phyloP scores from a whole-genome alignment of 2,113 vertebrate genomes.

The Sylvia atricapilla region DNA sequence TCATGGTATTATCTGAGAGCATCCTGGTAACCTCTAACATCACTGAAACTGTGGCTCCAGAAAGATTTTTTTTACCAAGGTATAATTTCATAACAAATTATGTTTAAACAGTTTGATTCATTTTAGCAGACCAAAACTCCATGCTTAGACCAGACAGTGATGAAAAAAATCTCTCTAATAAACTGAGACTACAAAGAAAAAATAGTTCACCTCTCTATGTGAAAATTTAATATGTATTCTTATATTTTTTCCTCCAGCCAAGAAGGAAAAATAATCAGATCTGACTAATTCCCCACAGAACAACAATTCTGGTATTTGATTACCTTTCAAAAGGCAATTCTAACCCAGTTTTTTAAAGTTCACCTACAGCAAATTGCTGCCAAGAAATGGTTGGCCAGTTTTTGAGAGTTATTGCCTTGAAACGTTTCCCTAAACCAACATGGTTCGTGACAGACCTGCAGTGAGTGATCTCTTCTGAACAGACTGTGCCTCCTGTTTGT shows the following conservation, averaged over 20 bases:
- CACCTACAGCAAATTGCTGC: background rate
- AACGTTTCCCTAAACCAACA: slow-evolving; percentile 29
- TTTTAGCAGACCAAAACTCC: background rate
- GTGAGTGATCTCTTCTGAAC: background rate
- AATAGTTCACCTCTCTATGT: background rate
- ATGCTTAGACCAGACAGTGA: background rate
- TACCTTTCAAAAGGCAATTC: background rate
- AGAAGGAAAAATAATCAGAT: background rate
- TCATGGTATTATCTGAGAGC: background rate
- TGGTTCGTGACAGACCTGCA: background rate
- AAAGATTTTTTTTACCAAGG: background rate
- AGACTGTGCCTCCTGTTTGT: background rate
- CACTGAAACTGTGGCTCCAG: background rate
- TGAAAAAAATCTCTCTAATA: background rate
- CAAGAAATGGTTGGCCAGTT: background rate
- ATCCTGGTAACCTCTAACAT: background rate
- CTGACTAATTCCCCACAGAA: background rate
- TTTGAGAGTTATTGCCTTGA: background rate
- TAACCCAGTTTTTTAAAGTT: background rate
- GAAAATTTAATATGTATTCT: background rate
- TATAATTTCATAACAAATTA: slow-evolving; percentile 13
- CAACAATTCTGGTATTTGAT: background rate
- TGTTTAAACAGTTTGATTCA: background rate
- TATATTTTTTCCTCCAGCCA: background rate
- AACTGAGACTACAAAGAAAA: background rate